Conservation (phyloP, 2,797 vertebrate species). For the Holocentrus rufus region DNA sequence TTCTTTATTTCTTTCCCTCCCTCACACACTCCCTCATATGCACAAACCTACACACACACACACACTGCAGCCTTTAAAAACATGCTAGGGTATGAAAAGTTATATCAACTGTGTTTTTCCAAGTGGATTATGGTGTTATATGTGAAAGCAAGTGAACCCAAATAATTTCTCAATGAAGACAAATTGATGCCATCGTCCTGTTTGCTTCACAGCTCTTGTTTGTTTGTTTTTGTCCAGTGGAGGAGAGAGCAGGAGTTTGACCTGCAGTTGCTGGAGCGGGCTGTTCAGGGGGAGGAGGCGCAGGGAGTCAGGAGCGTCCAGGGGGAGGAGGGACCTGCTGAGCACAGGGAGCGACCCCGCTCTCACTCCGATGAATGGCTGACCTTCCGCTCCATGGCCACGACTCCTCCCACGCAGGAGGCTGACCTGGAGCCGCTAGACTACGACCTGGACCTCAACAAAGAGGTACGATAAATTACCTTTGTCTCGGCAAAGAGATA, state of each 20-base stretch:
- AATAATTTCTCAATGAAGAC: constrained; percentile 25
- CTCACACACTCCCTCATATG: constrained; percentile 10
- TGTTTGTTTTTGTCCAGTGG: constrained; percentile 85
- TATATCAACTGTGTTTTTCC: constrained; percentile 23
- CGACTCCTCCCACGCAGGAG: constrained; percentile 83
- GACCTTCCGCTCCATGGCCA: constrained; percentile 80
- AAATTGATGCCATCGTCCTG: constrained; percentile 17
- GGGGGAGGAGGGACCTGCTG: constrained; percentile 88
- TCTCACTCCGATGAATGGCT: constrained; percentile 93
- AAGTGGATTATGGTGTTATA: constrained; percentile 11
- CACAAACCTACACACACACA: neutral
- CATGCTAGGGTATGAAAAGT: constrained; percentile 7
- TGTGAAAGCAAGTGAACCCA: constrained; percentile 36
- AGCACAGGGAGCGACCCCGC: constrained; percentile 84
- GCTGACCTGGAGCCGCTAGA: constrained; percentile 91
- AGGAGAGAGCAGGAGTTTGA: constrained; percentile 99
- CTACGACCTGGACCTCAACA: constrained; percentile 93
- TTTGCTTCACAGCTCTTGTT: constrained; percentile 43
- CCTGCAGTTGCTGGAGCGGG: constrained; percentile 95
- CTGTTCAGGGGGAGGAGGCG: constrained; percentile 88
- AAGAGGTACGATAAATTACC: constrained; percentile 85
- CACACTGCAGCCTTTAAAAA: constrained; percentile 19
- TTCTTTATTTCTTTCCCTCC: constrained; percentile 30
- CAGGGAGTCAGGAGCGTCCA: constrained; percentile 86
- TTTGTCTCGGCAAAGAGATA: constrained; percentile 4